Percentiles rank a stretch among this genome's conserved stretches.
These are phyloP conservation scores for Ophioderma brevispina DNA, from an alignment of 35 echinoderm and acorn worm species.

Conservation along the genomic window DNA sequence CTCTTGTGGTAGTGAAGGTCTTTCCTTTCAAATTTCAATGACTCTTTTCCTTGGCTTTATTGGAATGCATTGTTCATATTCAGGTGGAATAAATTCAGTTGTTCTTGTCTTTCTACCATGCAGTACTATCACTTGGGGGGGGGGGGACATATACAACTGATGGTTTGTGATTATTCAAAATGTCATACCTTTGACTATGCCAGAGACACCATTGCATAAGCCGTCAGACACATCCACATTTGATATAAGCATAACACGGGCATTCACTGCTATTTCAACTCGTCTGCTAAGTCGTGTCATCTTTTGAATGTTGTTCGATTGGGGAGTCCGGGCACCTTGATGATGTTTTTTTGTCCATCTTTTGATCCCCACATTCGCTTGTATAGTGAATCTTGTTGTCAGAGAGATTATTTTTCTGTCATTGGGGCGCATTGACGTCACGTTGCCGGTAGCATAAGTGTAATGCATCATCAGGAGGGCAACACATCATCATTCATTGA, in stretches of 20 bases:
- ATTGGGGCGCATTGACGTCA: constrained; percentile 39
- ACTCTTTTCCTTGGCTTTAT: neutral
- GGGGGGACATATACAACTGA: constrained; percentile 45
- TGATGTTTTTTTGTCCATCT: neutral
- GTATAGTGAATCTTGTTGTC: neutral
- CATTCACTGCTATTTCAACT: constrained; percentile 43
- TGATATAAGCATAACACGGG: constrained; percentile 61
- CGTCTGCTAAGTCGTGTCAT: neutral
- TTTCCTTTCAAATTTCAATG: neutral
- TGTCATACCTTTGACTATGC: constrained; percentile 26
- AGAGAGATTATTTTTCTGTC: neutral
- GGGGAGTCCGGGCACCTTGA: neutral
- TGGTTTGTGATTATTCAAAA: constrained; percentile 17
- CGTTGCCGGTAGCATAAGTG: constrained; percentile 51
- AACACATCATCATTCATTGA: neutral
- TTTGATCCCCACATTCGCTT: neutral
- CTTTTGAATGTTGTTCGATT: neutral
- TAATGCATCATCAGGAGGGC: constrained; percentile 8
- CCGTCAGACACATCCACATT: constrained; percentile 87
- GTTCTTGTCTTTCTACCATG: constrained; percentile 23
- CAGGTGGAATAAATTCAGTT: neutral
- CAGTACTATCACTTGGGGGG: constrained; percentile 44
- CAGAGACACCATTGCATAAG: constrained; percentile 64
- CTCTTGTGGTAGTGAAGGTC: neutral
- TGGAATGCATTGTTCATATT: neutral